Conservation (phyloP, 2,113 vertebrate genomes). For the Callorhinus ursinus region DNA sequence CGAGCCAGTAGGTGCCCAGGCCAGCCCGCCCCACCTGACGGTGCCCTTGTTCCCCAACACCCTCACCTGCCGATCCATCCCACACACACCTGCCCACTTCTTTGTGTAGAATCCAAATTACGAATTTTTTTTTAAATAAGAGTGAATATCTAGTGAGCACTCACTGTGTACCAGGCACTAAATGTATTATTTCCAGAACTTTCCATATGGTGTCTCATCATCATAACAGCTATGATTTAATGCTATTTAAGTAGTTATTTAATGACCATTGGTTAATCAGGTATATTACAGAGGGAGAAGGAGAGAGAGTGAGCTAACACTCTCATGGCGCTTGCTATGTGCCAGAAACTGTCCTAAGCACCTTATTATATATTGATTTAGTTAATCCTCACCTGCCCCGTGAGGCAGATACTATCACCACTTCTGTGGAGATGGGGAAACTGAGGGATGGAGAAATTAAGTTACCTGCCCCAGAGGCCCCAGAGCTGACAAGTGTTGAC, state of each 20-base stretch:
- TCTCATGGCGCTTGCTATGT: background rate
- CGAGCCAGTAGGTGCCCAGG: accelerated
- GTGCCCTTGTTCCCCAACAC: accelerated
- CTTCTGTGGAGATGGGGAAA: background rate
- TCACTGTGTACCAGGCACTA: background rate
- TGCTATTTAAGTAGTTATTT: background rate
- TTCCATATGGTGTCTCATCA: background rate
- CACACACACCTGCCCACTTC: background rate
- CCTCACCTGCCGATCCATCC: background rate
- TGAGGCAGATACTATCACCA: background rate
- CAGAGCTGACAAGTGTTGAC: background rate
- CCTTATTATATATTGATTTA: background rate
- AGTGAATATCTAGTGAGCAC: background rate
- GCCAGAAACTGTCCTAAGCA: background rate
- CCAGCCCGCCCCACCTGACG: accelerated
- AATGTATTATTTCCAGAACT: background rate
- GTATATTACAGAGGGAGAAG: background rate
- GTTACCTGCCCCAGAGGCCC: background rate
- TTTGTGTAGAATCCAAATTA: background rate
- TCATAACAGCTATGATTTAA: background rate
- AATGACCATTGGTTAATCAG: background rate
- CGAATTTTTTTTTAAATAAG: background rate
- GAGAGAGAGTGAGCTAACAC: background rate
- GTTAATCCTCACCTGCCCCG: background rate
- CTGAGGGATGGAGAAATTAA: background rate